Evolutionary conservation across 2,113 vertebrate genomes (phyloP).

Genomic region (Entelurus aequoreus): DNA sequence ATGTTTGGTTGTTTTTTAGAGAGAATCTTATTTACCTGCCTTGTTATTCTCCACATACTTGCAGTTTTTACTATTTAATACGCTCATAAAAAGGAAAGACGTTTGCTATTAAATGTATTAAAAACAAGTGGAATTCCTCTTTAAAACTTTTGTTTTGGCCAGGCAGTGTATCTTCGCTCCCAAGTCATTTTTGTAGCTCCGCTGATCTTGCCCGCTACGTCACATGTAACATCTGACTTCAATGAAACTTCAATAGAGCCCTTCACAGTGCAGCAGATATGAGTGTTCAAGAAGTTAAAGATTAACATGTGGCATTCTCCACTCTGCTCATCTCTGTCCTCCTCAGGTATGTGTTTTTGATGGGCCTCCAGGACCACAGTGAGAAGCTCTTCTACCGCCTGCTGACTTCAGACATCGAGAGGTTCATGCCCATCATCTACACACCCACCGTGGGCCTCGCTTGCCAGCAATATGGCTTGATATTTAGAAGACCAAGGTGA

Average conservation of each 20-base stretch:
- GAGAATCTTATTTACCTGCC: no score
- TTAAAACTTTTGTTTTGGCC: no score
- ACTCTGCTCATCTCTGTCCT: constrained; percentile 27
- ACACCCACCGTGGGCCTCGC: constrained; percentile 94
- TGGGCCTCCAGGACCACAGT: constrained; percentile 91
- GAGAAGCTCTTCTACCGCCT: constrained; percentile 96
- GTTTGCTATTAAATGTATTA: no score
- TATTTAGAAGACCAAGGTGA: constrained; percentile 90
- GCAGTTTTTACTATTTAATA: no score
- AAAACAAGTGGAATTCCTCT: no score
- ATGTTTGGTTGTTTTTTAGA: no score
- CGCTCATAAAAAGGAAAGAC: no score
- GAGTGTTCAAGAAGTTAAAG: constrained; percentile 25
- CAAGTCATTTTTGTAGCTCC: not conserved
- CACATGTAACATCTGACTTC: constrained; percentile 39
- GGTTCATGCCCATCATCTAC: constrained; percentile 97
- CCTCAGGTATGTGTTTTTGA: constrained; percentile 89
- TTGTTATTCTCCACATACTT: no score
- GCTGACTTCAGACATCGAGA: constrained; percentile 84
- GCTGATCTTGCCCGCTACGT: not conserved
- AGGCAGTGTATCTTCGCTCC: not conserved
- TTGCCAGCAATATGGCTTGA: constrained; percentile 90
- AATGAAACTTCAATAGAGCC: constrained; percentile 39
- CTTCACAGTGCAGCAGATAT: constrained; percentile 20
- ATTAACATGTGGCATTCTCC: constrained; percentile 31